Conservation (phyloP, 2,113 vertebrate species). For the Platycercus adscitus region DNA sequence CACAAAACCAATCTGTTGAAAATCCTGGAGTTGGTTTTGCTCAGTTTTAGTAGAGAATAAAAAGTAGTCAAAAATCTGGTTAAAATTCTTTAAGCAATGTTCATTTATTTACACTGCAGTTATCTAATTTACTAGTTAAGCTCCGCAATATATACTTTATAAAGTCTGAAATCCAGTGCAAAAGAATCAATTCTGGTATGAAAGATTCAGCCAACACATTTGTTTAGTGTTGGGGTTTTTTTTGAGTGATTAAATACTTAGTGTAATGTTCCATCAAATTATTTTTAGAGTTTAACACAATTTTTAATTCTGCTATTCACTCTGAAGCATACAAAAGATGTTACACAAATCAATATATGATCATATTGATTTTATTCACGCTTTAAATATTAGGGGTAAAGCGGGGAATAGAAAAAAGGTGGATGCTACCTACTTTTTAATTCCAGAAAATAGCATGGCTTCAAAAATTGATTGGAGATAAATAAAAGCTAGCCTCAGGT, state of each 20-base stretch:
- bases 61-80: conserved; percentile 28
- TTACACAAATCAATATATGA: conserved; percentile 6
- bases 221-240: not conserved
- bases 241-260: conserved; percentile 33
- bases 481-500: conserved; percentile 68
- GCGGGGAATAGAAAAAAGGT: not conserved
- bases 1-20: not conserved
- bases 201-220: not conserved
- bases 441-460: not conserved
- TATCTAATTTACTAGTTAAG: conserved; percentile 52
- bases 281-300: conserved; percentile 5
- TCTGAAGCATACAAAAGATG: not conserved
- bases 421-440: not conserved
- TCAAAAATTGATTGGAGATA: conserved; percentile 49
- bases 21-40: not conserved
- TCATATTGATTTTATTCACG: not conserved
- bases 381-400: not conserved
- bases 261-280: conserved; percentile 28
- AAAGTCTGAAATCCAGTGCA: conserved; percentile 34
- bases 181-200: conserved; percentile 29
- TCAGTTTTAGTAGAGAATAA: conserved; percentile 13
- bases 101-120: conserved; percentile 35
- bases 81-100: conserved; percentile 14
- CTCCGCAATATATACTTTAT: conserved; percentile 36
- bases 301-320: not conserved